These are phyloP conservation scores for Saccostrea glomerata DNA, from an alignment of 1,140 invertebrate genomes.

Conservation along the genomic window DNA sequence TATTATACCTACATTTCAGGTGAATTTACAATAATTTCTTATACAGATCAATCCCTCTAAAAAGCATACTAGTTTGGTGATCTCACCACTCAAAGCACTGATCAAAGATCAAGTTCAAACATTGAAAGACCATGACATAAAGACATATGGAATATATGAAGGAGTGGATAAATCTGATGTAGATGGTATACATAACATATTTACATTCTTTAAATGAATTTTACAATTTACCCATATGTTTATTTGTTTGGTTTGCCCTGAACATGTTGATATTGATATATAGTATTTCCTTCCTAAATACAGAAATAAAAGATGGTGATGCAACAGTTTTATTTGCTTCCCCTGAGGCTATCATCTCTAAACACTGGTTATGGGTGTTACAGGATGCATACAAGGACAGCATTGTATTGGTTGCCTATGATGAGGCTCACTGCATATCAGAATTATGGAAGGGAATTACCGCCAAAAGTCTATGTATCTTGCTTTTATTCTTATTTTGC, in stretches of 20 bases:
- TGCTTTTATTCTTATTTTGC: no score
- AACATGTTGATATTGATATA: no score
- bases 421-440: conserved; percentile 42
- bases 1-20: no score
- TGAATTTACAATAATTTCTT: neutral
- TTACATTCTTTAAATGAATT: no score
- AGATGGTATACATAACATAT: neutral
- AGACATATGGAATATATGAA: conserved; percentile 6
- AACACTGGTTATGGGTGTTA: neutral
- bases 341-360: no score
- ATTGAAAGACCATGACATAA: neutral
- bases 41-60: neutral
- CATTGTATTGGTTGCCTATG: conserved; percentile 11
- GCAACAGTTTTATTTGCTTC: no score
- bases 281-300: no score
- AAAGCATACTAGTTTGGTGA: conserved; percentile 33
- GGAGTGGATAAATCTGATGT: neutral
- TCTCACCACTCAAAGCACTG: conserved; percentile 32
- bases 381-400: neutral
- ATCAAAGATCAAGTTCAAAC: conserved; percentile 18
- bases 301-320: no score
- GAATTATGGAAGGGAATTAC: no score
- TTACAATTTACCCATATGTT: neutral
- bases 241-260: no score
- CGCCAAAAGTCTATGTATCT: no score